phyloP scores from a whole-genome alignment of 2,113 vertebrate genomes.

The Larimichthys polyactis region DNA sequence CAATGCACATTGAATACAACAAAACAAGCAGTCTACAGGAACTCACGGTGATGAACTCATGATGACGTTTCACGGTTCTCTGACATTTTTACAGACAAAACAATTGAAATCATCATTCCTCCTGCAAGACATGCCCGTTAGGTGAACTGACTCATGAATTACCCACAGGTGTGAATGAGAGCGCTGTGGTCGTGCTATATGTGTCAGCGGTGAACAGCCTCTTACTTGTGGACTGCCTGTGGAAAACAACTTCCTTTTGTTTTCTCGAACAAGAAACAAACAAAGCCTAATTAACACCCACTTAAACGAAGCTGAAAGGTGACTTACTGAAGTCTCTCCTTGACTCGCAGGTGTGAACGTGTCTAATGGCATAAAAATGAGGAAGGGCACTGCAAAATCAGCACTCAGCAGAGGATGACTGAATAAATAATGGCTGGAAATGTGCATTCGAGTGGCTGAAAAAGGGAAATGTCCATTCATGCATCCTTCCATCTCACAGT shows the following conservation, averaged over 20 bases:
- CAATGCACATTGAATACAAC: no score
- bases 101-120: not conserved
- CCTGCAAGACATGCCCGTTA: not conserved
- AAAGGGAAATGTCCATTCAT: conserved; percentile 25
- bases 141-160: not conserved
- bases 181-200: not conserved
- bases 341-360: conserved; percentile 2
- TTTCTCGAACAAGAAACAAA: not conserved
- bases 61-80: not conserved
- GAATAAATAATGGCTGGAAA: conserved; percentile 12
- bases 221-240: not conserved
- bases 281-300: not conserved
- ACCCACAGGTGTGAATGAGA: not conserved
- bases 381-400: not conserved
- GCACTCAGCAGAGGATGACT: conserved; percentile 10
- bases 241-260: not conserved
- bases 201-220: not conserved
- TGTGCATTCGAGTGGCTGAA: conserved; percentile 9
- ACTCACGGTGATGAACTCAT: not conserved
- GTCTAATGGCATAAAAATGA: conserved; percentile 15
- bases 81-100: not conserved
- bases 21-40: not conserved
- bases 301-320: not conserved
- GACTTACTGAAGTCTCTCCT: not conserved
- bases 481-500: not conserved